Base-by-base conservation (phyloP, 2,888 invertebrate genomes). In the Ennomos erosarius region DNA sequence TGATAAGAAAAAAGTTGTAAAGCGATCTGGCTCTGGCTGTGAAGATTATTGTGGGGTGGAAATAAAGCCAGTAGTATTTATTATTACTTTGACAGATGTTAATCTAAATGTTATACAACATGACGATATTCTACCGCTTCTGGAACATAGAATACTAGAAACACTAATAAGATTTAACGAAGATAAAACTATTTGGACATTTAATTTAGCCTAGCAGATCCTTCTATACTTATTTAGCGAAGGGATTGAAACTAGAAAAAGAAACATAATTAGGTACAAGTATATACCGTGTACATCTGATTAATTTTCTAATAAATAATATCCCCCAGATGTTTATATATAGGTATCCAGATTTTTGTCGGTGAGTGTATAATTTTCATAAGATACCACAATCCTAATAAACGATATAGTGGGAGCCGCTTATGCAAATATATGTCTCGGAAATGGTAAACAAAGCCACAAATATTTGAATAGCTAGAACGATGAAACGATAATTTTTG, bases 401-500 rank as follows among this genome's bases (percentile, higher is more conserved):
- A 26, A 26, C 26, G 26, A 26, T 26, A 26, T 26, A 47, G 52
- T 62, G 59, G 55, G 63, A 70, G 60, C 73, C 56, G 71, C 71
- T 76, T 82, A 77, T 79, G 76, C 76, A 75, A 84, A 81, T 79
- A 73, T 55, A 67, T 62, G 67, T 71, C 71, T 69, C 69, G 71
- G 68, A 69, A 68, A 73, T 72, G 75, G 74, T 76, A 77, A 79
- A 76, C 76, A 74, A 78, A 81, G 79, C 71, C 74, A 75, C 60
- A 69, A 71, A 72, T 67, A 71, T 71, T 76, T 74, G 75, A 83
- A 85, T 85, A 78, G 75, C 79, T 78, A 81, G 79, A 79, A 78
- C 77, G 82, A 87, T 84, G 80, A 76, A 74, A 76, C 74, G 87
- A 88, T 88, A 88, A 84, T 81, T 84, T 85, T 82, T 78, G 75